These are phyloP conservation scores for Lophotriccus pileatus DNA, from an alignment of 2,797 vertebrate species.

Conservation along the genomic window DNA sequence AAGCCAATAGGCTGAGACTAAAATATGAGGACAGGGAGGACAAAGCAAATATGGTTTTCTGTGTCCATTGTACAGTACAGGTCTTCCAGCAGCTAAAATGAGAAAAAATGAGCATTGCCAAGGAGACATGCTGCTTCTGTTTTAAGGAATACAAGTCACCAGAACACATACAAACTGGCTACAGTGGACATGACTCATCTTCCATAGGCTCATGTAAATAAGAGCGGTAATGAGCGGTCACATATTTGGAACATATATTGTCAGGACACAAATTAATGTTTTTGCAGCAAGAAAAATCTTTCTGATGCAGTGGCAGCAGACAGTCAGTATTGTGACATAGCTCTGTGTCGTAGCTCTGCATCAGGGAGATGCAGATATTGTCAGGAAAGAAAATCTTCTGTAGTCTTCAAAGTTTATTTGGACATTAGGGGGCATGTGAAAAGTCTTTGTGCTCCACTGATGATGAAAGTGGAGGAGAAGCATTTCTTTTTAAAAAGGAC, in stretches of 20 bases:
- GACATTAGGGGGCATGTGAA: background rate
- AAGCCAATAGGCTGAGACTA: background rate
- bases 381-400: background rate
- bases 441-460: background rate
- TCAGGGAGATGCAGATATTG: background rate
- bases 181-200: background rate
- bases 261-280: background rate
- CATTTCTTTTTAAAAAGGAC: background rate
- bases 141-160: background rate
- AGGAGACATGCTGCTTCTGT: fast-evolving
- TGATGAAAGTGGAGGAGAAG: background rate
- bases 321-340: background rate
- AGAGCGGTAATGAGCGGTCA: background rate
- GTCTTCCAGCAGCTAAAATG: background rate
- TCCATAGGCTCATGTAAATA: background rate
- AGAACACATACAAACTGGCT: background rate
- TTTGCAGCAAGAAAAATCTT: background rate
- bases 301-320: background rate
- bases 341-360: background rate
- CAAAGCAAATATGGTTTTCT: background rate
- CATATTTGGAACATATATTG: background rate
- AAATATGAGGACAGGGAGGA: background rate
- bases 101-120: background rate
- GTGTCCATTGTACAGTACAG: background rate
- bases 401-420: background rate